A percentile compares a stretch with the other conserved stretches of the same genome.
Evolutionary conservation across 2,113 vertebrate genomes (phyloP).

Genomic region (Bubo bubo): DNA sequence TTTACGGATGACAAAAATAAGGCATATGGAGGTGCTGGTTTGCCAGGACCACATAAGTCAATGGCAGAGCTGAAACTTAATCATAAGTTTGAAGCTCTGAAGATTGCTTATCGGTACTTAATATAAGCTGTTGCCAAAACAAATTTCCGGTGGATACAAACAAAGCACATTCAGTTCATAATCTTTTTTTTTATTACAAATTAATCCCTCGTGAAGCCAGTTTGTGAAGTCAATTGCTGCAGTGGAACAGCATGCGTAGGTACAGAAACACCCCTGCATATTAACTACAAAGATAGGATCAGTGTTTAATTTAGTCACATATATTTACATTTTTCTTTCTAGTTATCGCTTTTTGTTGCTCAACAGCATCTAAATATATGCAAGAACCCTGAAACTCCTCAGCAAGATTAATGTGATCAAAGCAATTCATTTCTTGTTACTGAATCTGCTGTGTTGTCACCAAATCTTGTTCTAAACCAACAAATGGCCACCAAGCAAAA

Average conservation of each 20-base stretch:
- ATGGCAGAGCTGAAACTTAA: background rate
- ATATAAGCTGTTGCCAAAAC: background rate
- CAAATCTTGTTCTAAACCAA: constrained; percentile 5
- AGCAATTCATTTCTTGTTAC: constrained; percentile 63
- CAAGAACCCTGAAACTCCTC: constrained; percentile 59
- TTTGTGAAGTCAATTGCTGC: constrained; percentile 41
- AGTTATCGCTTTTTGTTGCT: constrained; percentile 47
- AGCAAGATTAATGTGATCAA: constrained; percentile 68
- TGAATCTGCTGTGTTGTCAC: constrained; percentile 53
- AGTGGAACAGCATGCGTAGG: constrained; percentile 6
- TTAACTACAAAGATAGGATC: constrained; percentile 55
- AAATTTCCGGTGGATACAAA: constrained; percentile 28
- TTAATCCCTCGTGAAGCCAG: constrained; percentile 21
- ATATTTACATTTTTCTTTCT: constrained; percentile 69
- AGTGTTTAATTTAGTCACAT: constrained; percentile 62
- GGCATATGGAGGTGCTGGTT: background rate
- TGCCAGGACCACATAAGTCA: background rate
- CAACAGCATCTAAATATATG: constrained; percentile 45
- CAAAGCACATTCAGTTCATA: constrained; percentile 29
- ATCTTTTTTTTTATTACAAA: constrained; percentile 30
- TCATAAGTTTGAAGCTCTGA: background rate
- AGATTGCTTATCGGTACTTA: constrained; percentile 25
- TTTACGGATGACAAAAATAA: background rate
- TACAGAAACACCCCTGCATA: constrained; percentile 34
- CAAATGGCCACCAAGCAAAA: constrained; percentile 22